Conservation (phyloP, 2,113 vertebrate genomes). For the Corythoichthys haematopterus region DNA sequence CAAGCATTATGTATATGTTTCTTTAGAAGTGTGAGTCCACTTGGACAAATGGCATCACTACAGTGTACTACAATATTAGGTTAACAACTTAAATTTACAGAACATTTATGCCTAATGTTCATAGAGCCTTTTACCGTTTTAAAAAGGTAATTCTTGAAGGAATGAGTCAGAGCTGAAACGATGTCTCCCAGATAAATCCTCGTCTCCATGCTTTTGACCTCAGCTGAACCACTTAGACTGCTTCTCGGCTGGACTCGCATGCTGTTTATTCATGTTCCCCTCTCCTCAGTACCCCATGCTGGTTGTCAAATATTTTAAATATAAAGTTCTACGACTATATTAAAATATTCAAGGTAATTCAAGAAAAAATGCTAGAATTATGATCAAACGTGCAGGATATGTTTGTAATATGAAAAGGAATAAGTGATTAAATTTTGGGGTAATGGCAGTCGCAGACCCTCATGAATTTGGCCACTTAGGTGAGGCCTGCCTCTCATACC, state of each 20-base stretch:
- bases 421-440: too few species aligned
- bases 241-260: background rate
- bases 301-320: background rate
- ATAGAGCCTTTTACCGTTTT: background rate
- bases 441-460: too few species aligned
- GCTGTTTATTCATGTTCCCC: background rate
- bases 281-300: background rate
- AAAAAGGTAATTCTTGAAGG: background rate
- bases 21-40: background rate
- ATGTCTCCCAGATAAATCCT: background rate
- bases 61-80: background rate
- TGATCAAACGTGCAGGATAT: too few species aligned
- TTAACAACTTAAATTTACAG: background rate
- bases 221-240: background rate
- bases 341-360: background rate
- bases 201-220: background rate
- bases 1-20: background rate
- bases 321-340: background rate
- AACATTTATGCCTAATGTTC: background rate
- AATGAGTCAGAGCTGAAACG: background rate
- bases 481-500: too few species aligned
- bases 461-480: too few species aligned
- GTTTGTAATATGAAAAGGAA: too few species aligned
- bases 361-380: too few species aligned
- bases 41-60: background rate